Base-by-base conservation (phyloP, 2,888 invertebrate species). In the Nebria brevicollis region DNA sequence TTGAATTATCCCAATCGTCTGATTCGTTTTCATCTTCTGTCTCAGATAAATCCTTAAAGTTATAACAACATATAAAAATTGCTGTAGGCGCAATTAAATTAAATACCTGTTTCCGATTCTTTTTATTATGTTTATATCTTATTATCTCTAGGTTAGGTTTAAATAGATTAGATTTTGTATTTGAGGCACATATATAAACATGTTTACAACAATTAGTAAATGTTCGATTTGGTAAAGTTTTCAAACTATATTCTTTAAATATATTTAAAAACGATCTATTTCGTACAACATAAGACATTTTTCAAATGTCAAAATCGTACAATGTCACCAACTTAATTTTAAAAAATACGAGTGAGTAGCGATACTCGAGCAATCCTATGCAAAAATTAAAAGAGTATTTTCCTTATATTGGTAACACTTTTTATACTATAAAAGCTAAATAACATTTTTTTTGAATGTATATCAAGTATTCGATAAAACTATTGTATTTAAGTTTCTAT, bases 11-110 rank as follows among this genome's bases (percentile, higher is more conserved):
- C 42, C 89, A 87, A 72, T 90, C 89, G n/a, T 87, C 86, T 0
- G 83, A 83, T 3, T 90, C 89, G 66, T 90, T 90, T 82, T 91
- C 90, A 83, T 91, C 90, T 83, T 91, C 92, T 13, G 91, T 91
- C 77, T 92, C 92, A 75, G 90, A 86, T 66, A 81, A 65, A 72
- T 75, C 75, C 75, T 75, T 70, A 8, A 54, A 54, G 2, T 54
- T 8, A 7, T 11, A 54, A 54, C 8, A 11, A 20, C 2, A 2
- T 54, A 54, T 54, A 54, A 2, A 54, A 54, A 54, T 11, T 34
- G 34, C 34, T 5, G 43, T n/a, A 72, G 70, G 72, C 70, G 20
- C 10, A 66, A 54, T 73, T 70, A 75, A 72, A 54, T 72, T 2
- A 54, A 25, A 26, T 80, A 80, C 80, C 54, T 80, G 80, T 70